Percentiles rank a stretch among this genome's conserved stretches.
These are phyloP conservation scores for Cosmopolites sordidus DNA, from an alignment of 2,888 invertebrate genomes.

Conservation along the genomic window DNA sequence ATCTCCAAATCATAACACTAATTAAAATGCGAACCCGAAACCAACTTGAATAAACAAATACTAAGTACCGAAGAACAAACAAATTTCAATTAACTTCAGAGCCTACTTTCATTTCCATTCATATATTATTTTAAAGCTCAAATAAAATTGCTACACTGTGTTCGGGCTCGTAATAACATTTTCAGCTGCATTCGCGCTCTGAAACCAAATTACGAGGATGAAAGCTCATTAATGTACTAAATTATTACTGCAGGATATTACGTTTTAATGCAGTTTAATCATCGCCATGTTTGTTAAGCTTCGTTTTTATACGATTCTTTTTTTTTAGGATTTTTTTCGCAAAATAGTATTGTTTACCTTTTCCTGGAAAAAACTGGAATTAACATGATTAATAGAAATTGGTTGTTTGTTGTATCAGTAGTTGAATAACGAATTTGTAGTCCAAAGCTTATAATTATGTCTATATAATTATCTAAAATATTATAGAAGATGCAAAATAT, in stretches of 20 bases:
- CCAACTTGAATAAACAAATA: constrained; percentile 2
- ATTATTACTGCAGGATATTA: constrained; percentile 30
- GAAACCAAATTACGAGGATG: constrained; percentile 30
- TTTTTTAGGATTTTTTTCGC: too few relatives aligned
- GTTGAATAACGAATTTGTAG: too few relatives aligned
- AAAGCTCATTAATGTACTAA: constrained; percentile 32
- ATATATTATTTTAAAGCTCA: constrained; percentile 32
- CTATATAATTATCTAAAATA: too few relatives aligned
- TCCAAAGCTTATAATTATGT: too few relatives aligned
- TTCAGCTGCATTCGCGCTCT: constrained; percentile 16
- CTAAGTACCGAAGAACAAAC: constrained; percentile 7
- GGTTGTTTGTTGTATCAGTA: background rate
- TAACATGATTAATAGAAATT: background rate
- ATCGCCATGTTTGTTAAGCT: constrained; percentile 10
- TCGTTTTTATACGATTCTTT: background rate
- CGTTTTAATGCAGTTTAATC: constrained; percentile 26
- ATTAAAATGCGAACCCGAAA: constrained; percentile 1
- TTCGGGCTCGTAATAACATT: constrained; percentile 26
- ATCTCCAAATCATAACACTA: background rate
- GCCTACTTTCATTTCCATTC: constrained; percentile 29
- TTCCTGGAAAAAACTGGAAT: background rate
- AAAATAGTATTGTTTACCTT: background rate
- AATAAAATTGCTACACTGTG: constrained; percentile 30
- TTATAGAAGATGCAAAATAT: too few relatives aligned
- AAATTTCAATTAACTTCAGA: constrained; percentile 29